Base-by-base conservation (phyloP, 2,113 vertebrate species). In the Holacanthus passer region DNA sequence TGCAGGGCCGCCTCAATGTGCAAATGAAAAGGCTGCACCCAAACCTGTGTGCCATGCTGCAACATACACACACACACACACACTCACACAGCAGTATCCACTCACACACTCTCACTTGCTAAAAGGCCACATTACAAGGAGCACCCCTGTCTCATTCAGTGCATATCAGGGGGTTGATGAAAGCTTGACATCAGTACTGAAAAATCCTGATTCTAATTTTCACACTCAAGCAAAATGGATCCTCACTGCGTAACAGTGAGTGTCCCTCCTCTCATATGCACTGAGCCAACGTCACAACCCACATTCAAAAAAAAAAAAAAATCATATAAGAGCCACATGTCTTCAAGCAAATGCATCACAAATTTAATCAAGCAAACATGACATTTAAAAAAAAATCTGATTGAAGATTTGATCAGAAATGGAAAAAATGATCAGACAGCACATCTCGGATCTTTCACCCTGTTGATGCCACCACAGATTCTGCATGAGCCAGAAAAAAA, bases 191-290 rank as follows among this genome's bases (percentile, higher is more conserved):
- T 14, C 43, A 73, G n/a, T 24, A 37, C 13, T 27, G 24, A 60
- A 66, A 69, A 62, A 52, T 32, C 22, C 17, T 52, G 24, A 9
- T n/a, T n/a, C n/a, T 14, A 9, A 62, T 65, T 65, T 81, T 69
- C 56, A 72, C 62, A 84, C 65, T 60, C 7, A 31, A 22, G 74
- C 78, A 87, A 88, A 88, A 92, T 85, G 87, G 85, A 88, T 82
- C 81, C 88, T 77, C 62, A 27, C 55, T 63, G 79, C 75, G 10
- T 74, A 55, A 27, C 45, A 63, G 16, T 48, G 70, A 59, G 60
- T 78, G 72, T 88, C 62, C 73, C 80, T 68, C 60, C 65, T 84
- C 86, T 78, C 39, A 62, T 43, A 68, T 60, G 66, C 60, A 64
- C 78, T 77, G 73, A 65, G 69, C 78, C 31, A 60, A 71, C 66